A percentile compares a stretch with the other conserved stretches of the same genome.
Conservation (phyloP, 2,888 invertebrate species). For the Himalopsyche kuldschensis region DNA sequence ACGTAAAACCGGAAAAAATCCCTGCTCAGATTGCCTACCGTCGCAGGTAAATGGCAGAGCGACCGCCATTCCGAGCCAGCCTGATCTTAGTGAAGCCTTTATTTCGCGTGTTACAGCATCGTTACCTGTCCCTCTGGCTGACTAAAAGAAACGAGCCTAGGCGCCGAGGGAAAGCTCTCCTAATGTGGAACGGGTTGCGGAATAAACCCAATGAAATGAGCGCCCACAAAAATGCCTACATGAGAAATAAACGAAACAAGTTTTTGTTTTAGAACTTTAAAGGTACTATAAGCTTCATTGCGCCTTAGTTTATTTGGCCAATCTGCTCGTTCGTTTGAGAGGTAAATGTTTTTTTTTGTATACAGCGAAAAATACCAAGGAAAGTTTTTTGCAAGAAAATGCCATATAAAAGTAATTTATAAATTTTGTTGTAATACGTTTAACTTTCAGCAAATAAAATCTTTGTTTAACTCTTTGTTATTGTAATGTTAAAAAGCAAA, state of each 20-base stretch:
- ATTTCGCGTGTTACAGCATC: constrained; percentile 37
- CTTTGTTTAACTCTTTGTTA: too few species aligned
- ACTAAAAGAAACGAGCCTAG: constrained; percentile 30
- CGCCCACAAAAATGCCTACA: background rate
- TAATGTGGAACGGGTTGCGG: constrained; percentile 20
- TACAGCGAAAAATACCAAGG: background rate
- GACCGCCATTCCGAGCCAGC: constrained; percentile 14
- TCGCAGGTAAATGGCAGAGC: background rate
- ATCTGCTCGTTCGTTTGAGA: background rate
- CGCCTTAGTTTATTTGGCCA: background rate
- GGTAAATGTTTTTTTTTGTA: background rate
- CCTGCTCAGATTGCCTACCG: constrained; percentile 25
- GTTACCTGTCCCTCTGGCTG: constrained; percentile 28
- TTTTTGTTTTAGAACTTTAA: constrained; percentile 9
- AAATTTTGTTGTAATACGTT: background rate
- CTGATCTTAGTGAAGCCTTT: constrained; percentile 26
- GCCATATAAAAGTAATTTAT: background rate
- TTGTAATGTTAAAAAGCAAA: too few species aligned
- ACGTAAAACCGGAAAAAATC: constrained; percentile 29
- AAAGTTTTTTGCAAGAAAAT: background rate
- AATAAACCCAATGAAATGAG: constrained; percentile 20
- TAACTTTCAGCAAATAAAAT: too few species aligned
- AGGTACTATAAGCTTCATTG: background rate
- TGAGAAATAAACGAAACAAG: constrained; percentile 10
- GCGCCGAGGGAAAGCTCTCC: constrained; percentile 17